A percentile compares a stretch with the other conserved stretches of the same genome.
Evolutionary conservation across 2,113 vertebrate species (phyloP).

Genomic region (Garra rufa): DNA sequence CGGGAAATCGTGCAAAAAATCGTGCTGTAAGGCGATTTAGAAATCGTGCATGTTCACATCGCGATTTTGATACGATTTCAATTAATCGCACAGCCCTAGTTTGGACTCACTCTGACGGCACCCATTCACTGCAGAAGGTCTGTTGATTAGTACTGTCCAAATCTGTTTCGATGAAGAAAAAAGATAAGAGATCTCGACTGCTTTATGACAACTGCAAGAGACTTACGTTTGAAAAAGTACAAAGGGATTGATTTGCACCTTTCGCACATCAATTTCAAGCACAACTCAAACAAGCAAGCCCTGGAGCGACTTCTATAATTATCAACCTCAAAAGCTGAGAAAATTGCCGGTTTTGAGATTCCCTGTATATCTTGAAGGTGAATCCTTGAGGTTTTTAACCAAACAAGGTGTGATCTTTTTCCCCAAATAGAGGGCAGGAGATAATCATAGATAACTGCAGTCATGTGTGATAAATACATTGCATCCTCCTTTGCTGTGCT

Average conservation of each 20-base stretch:
- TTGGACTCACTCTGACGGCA: not conserved
- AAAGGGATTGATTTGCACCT: not conserved
- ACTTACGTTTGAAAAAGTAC: not conserved
- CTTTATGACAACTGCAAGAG: not conserved
- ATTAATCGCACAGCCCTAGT: too few species aligned
- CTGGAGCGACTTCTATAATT: not conserved
- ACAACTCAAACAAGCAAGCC: not conserved
- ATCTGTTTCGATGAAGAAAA: not conserved
- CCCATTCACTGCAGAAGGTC: not conserved
- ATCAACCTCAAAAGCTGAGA: not conserved
- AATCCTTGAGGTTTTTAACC: conserved; percentile 35
- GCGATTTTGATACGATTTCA: too few species aligned
- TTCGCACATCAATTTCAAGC: not conserved
- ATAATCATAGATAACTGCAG: conserved; percentile 59
- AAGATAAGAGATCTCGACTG: not conserved
- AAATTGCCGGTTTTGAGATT: conserved; percentile 8
- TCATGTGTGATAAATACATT: conserved; percentile 55
- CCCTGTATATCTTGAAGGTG: conserved; percentile 38
- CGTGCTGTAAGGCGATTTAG: too few species aligned
- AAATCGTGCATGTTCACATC: too few species aligned
- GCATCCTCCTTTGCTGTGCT: conserved; percentile 18
- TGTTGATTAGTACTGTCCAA: not conserved
- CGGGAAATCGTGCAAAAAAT: too few species aligned
- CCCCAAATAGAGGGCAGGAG: conserved; percentile 34
- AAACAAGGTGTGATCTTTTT: conserved; percentile 28